Percentiles rank a stretch among this genome's conserved stretches.
phyloP scores from a whole-genome alignment of 2,113 vertebrate species.

The Hypocryptadius cinnamomeus region DNA sequence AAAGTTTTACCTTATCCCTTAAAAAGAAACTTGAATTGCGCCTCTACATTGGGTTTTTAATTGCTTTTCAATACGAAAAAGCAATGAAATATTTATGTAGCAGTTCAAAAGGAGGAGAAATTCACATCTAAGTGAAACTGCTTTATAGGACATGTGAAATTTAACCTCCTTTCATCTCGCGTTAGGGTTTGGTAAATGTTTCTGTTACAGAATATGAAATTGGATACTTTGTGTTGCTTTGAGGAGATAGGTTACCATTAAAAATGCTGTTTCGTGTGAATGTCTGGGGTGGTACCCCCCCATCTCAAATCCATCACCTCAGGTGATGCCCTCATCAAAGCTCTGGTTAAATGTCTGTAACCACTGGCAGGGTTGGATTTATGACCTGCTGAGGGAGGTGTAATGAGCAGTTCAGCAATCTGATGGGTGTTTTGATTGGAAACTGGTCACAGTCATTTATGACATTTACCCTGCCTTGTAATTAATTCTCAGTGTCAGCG shows the following conservation, averaged over 20 bases:
- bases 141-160: background rate
- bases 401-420: background rate
- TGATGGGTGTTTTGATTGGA: background rate
- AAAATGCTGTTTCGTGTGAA: background rate
- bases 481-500: background rate
- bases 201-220: background rate
- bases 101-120: background rate
- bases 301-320: background rate
- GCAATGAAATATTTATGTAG: background rate
- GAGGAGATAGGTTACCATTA: background rate
- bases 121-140: background rate
- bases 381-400: background rate
- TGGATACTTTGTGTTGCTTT: background rate
- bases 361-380: background rate
- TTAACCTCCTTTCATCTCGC: background rate
- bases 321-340: background rate
- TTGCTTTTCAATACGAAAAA: background rate
- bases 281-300: background rate
- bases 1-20: background rate
- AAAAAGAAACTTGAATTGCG: background rate
- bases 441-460: background rate
- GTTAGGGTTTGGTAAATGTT: background rate
- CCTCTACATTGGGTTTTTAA: accelerated
- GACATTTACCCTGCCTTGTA: background rate
- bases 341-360: background rate